Evolutionary conservation across 2,888 invertebrate species (phyloP).

Genomic region (Synergus itoensis): DNA sequence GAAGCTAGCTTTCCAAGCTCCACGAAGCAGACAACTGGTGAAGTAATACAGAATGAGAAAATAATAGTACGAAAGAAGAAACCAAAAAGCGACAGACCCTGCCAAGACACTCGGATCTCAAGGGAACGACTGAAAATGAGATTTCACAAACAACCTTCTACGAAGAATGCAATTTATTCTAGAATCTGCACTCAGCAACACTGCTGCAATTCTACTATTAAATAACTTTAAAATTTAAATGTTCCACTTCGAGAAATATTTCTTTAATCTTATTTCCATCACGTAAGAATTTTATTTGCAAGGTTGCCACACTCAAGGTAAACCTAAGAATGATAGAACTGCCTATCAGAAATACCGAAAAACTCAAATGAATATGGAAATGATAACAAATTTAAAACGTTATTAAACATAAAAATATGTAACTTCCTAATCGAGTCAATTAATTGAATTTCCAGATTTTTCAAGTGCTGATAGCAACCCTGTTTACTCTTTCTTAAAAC

Average conservation of each 20-base stretch:
- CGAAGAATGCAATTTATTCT: slow-evolving; percentile 33
- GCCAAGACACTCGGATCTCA: slow-evolving; percentile 16
- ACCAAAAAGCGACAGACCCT: slow-evolving; percentile 11
- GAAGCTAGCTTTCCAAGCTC: background rate
- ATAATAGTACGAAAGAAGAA: slow-evolving; percentile 35
- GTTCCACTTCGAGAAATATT: background rate
- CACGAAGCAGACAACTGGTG: slow-evolving; percentile 4
- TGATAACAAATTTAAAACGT: too few species aligned
- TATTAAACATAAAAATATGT: too few species aligned
- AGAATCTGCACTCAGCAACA: slow-evolving; percentile 1
- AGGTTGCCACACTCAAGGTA: background rate
- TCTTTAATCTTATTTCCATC: background rate
- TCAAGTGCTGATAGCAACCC: too few species aligned
- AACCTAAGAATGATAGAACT: background rate
- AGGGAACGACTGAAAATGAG: slow-evolving; percentile 26
- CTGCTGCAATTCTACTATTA: slow-evolving; percentile 17
- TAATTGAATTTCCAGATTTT: too few species aligned
- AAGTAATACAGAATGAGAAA: slow-evolving; percentile 19
- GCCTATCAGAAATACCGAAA: too few species aligned
- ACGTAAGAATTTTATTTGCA: background rate
- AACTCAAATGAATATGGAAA: too few species aligned
- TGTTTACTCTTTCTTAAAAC: background rate
- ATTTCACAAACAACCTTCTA: slow-evolving; percentile 32
- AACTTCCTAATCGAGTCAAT: too few species aligned
- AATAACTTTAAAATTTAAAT: slow-evolving; percentile 11